These are phyloP conservation scores for Galaxea fascicularis DNA, from an alignment of 92 coral and sea anemone genomes.

Conservation along the genomic window DNA sequence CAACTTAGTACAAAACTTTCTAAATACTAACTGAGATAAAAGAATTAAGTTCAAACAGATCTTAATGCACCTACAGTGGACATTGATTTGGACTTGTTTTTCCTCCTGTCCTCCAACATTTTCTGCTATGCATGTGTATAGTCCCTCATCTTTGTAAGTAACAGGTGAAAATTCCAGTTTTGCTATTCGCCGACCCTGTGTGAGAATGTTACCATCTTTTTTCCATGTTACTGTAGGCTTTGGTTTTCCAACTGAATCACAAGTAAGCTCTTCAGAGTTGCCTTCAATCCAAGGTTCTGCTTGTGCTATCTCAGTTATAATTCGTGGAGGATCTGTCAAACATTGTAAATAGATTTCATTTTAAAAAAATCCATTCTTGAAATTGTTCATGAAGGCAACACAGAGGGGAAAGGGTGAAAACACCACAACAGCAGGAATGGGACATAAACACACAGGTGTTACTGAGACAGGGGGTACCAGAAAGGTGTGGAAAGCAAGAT, in stretches of 20 bases:
- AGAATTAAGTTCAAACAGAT: background rate
- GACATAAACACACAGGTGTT: background rate
- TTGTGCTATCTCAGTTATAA: conserved; percentile 47
- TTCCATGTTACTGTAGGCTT: conserved; percentile 79
- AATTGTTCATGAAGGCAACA: background rate
- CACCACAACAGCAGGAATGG: no score
- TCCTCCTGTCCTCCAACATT: conserved; percentile 73
- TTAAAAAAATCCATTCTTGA: background rate
- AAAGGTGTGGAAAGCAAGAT: no score
- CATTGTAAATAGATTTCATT: background rate
- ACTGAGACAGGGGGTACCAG: background rate
- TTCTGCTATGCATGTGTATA: conserved; percentile 73
- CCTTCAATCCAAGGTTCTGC: conserved; percentile 66
- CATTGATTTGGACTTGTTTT: conserved; percentile 56
- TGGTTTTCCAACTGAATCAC: conserved; percentile 85
- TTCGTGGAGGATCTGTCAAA: conserved; percentile 79
- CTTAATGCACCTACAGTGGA: conserved; percentile 56
- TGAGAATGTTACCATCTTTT: conserved; percentile 60
- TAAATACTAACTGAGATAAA: background rate
- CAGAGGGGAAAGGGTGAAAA: background rate
- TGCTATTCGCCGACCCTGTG: conserved; percentile 39
- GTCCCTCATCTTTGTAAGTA: conserved; percentile 69
- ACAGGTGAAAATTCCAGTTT: conserved; percentile 68
- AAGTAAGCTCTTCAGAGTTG: conserved; percentile 54
- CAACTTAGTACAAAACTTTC: no score